phyloP scores from a whole-genome alignment of 1,140 invertebrate genomes.

The Branchinecta lynchi region DNA sequence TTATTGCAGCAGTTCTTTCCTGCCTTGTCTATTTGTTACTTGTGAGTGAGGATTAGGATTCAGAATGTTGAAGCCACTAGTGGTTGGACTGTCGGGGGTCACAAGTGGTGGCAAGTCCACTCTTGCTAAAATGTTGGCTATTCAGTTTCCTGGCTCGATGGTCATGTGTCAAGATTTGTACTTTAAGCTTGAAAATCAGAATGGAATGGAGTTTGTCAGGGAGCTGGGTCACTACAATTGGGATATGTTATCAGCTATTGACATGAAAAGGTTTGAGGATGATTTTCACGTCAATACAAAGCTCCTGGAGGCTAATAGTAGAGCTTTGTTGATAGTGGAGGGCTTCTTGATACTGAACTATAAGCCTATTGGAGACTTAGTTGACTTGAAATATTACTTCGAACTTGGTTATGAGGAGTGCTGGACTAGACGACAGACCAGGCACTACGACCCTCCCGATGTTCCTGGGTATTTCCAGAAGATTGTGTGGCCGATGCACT shows the following conservation, averaged over 20 bases:
- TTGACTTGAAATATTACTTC: not conserved
- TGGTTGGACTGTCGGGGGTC: not conserved
- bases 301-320: not conserved
- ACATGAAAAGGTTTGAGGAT: not conserved
- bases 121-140: not conserved
- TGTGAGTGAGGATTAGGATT: not conserved
- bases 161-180: not conserved
- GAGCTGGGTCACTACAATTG: not conserved
- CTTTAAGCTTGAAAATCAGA: not conserved
- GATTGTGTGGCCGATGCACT: not conserved
- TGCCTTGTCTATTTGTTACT: not conserved
- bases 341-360: not conserved
- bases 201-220: not conserved
- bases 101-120: not conserved
- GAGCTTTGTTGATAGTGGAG: not conserved
- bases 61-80: not conserved
- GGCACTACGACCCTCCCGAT: not conserved
- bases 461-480: not conserved
- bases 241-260: conserved; percentile 3
- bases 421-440: not conserved
- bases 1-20: not conserved
- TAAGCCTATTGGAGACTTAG: not conserved
- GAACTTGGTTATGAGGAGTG: not conserved
- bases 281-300: not conserved
- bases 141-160: not conserved